A percentile compares a stretch with the other conserved stretches of the same genome.
Evolutionary conservation across 2,888 invertebrate species (phyloP).

Genomic region (Heterodera filipjevi): DNA sequence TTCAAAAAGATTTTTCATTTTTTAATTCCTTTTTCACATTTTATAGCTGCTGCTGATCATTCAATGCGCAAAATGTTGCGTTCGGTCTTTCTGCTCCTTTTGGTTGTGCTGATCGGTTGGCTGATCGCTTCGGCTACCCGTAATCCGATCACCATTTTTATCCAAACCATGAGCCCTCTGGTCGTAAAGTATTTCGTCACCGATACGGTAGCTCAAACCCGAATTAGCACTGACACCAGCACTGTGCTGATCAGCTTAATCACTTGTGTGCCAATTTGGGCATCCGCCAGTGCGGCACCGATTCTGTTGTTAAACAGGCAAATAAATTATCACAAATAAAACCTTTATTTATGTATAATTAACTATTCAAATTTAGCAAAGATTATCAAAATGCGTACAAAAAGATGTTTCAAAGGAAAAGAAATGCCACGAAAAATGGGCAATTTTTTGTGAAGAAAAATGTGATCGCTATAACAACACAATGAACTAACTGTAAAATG

Average conservation of each 20-base stretch:
- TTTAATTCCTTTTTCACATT: not conserved
- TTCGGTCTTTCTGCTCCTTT: not conserved
- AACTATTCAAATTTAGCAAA: not conserved
- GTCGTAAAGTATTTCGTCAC: not conserved
- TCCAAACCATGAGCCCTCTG: not conserved
- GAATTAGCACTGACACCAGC: not conserved
- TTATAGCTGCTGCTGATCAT: not conserved
- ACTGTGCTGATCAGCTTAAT: not conserved
- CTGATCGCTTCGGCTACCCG: not conserved
- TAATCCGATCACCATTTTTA: not conserved
- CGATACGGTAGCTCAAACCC: not conserved
- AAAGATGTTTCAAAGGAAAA: no score
- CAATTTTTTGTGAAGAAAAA: no score
- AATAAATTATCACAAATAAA: no score
- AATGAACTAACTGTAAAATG: no score
- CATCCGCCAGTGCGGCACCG: no score
- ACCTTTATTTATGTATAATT: no score
- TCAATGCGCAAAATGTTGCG: conserved; percentile 18
- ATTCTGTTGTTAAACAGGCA: conserved; percentile 3
- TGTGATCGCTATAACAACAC: no score
- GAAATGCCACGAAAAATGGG: no score
- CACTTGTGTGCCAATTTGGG: not conserved
- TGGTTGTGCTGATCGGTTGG: conserved; percentile 14
- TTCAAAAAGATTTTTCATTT: no score
- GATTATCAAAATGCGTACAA: no score